phyloP scores from a whole-genome alignment of 2,113 vertebrate genomes.

The Agapornis roseicollis region DNA sequence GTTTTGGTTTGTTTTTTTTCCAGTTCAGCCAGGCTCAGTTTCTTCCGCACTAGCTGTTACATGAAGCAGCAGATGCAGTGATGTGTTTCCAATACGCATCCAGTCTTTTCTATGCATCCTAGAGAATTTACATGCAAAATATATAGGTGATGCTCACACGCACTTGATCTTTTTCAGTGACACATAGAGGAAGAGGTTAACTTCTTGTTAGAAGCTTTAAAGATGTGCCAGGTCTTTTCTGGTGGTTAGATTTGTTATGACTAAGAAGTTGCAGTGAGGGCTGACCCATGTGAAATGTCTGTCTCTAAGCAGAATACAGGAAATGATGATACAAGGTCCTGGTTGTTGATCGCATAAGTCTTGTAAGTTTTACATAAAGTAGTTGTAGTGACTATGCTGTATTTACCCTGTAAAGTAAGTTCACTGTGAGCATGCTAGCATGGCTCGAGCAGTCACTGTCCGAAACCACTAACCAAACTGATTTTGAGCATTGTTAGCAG shows the following conservation, averaged over 20 bases:
- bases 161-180: not conserved
- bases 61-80: not conserved
- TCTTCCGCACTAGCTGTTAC: not conserved
- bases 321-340: not conserved
- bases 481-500: not conserved
- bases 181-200: not conserved
- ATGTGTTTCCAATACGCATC: not conserved
- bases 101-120: not conserved
- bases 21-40: not conserved
- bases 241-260: not conserved
- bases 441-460: not conserved
- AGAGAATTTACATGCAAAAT: not conserved
- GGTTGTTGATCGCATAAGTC: not conserved
- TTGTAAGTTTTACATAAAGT: not conserved
- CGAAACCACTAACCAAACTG: not conserved
- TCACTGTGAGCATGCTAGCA: not conserved
- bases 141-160: not conserved
- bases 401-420: not conserved
- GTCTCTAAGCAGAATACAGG: not conserved
- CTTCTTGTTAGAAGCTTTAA: not conserved
- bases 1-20: not conserved
- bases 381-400: not conserved
- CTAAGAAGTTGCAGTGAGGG: not conserved
- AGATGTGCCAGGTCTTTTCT: not conserved
- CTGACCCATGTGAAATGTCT: not conserved